Evolutionary conservation across 37 sponge, comb jelly and placozoan species (phyloP).

Genomic region (Cliona cf. orientalis): DNA sequence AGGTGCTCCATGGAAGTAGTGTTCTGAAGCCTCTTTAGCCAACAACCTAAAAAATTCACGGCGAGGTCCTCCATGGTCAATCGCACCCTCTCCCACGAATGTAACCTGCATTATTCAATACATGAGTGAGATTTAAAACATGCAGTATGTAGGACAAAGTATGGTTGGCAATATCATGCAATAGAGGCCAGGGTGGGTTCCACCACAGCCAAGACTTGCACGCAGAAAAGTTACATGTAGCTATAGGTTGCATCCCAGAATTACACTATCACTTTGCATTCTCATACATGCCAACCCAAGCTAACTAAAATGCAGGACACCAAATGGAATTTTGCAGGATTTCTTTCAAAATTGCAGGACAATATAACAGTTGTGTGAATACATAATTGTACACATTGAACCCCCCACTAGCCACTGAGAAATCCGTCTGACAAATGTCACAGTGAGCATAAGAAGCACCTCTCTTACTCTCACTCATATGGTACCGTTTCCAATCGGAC

Average conservation of each 20-base stretch:
- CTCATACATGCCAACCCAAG: constrained; percentile 1
- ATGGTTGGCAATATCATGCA: neutral
- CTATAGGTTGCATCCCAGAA: too few species aligned
- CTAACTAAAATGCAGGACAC: neutral
- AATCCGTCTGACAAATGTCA: constrained; percentile 20
- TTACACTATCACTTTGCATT: too few species aligned
- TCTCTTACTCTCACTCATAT: constrained; percentile 23
- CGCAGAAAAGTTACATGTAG: too few species aligned
- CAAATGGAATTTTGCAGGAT: constrained; percentile 1
- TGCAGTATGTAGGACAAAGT: neutral
- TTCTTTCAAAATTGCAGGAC: neutral
- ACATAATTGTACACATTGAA: too few species aligned
- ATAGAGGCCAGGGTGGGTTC: neutral
- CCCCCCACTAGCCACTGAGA: constrained; percentile 50
- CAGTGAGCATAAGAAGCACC: constrained; percentile 45
- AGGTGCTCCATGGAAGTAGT: neutral
- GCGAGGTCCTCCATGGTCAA: neutral
- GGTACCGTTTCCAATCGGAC: constrained; percentile 33
- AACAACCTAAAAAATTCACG: neutral
- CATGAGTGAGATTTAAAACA: neutral
- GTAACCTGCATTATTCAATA: neutral
- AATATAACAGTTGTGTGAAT: neutral
- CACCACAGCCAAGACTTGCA: too few species aligned
- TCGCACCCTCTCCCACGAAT: neutral
- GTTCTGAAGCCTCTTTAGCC: neutral